Evolutionary conservation across 1,140 invertebrate species (phyloP).

Genomic region (Zaprionus inermis): DNA sequence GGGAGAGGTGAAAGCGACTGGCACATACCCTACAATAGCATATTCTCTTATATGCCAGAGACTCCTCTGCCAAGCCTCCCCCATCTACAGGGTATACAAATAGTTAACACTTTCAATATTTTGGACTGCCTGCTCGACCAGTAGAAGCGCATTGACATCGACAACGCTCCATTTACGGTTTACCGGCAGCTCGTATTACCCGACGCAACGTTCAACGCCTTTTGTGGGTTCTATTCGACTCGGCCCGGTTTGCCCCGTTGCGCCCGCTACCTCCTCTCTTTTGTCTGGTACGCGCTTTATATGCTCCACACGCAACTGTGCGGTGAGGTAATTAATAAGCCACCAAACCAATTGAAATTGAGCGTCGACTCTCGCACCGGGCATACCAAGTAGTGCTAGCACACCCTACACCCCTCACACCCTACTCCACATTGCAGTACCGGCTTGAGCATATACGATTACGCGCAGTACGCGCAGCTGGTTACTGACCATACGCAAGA

Average conservation of each 20-base stretch:
- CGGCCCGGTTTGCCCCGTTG: conserved; percentile 26
- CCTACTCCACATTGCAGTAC: background rate
- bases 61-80: background rate
- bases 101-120: conserved; percentile 24
- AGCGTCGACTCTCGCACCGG: conserved; percentile 61
- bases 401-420: background rate
- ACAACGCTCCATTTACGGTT: conserved; percentile 74
- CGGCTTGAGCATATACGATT: conserved; percentile 46
- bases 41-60: too few relatives aligned
- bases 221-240: conserved; percentile 71
- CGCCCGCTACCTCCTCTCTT: conserved; percentile 1
- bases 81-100: conserved; percentile 3
- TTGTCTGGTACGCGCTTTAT: conserved; percentile 56
- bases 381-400: conserved; percentile 71
- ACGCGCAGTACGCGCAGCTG: conserved; percentile 25
- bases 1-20: background rate
- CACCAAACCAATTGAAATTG: conserved; percentile 71
- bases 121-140: conserved; percentile 20
- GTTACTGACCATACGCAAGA: conserved; percentile 79
- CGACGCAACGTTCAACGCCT: conserved; percentile 64
- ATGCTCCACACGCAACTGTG: conserved; percentile 72
- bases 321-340: conserved; percentile 81
- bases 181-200: conserved; percentile 63
- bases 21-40: background rate
- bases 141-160: conserved; percentile 68